Evolutionary conservation across 2,113 vertebrate species (phyloP).

Genomic region (Procavia capensis): DNA sequence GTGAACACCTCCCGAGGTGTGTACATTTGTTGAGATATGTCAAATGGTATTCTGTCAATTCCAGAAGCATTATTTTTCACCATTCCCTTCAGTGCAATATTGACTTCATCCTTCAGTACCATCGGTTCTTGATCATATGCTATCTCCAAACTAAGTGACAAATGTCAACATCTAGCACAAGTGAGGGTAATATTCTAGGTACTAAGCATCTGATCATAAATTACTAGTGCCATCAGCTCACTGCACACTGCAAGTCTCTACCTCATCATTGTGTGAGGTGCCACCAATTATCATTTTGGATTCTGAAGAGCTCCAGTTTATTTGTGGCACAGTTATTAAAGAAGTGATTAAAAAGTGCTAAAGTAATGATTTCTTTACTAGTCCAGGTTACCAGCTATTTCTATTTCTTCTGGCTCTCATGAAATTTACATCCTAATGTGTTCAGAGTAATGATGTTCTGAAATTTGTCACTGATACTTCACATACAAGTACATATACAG

Average conservation of each 20-base stretch:
- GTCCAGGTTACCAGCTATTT: background rate
- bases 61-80: no score
- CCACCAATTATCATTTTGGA: background rate
- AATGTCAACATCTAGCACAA: background rate
- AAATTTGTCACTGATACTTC: slow-evolving; percentile 36
- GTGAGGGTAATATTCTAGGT: background rate
- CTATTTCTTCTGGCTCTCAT: background rate
- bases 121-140: no score
- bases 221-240: background rate
- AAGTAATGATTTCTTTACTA: slow-evolving; percentile 40
- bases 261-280: background rate
- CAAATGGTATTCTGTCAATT: no score
- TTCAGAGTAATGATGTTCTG: background rate
- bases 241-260: background rate
- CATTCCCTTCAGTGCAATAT: no score
- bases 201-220: background rate
- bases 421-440: background rate
- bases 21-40: no score
- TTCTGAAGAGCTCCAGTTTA: background rate
- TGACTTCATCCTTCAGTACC: no score
- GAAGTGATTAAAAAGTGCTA: slow-evolving; percentile 1
- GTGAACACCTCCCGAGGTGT: no score
- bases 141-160: background rate
- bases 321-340: background rate
- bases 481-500: background rate